These are phyloP conservation scores for Pterocles gutturalis DNA, from an alignment of 2,113 vertebrate genomes.

Conservation along the genomic window DNA sequence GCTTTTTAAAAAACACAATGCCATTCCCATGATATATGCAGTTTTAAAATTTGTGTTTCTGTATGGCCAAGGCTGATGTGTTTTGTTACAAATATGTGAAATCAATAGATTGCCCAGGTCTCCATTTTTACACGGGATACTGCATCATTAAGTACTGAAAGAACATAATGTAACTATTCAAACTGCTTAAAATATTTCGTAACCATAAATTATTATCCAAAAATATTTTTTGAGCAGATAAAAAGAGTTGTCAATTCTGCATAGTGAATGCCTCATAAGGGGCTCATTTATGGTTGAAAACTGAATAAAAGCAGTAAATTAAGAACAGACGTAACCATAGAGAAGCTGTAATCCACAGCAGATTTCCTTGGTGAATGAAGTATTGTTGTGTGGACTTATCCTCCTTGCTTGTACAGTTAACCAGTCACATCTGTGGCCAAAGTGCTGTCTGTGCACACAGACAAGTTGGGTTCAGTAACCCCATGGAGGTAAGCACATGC, in stretches of 20 bases:
- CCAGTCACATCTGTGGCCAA: conserved; percentile 82
- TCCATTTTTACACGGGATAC: conserved; percentile 75
- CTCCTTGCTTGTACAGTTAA: conserved; percentile 86
- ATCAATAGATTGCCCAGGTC: conserved; percentile 73
- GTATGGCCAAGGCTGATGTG: conserved; percentile 59
- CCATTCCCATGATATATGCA: conserved; percentile 70
- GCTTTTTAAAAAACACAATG: conserved; percentile 34
- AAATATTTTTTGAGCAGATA: conserved; percentile 89
- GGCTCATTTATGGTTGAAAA: conserved; percentile 89
- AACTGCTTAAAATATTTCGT: conserved; percentile 84
- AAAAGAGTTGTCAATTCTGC: conserved; percentile 88
- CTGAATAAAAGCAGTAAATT: conserved; percentile 86
- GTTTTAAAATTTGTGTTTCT: conserved; percentile 71
- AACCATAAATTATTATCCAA: conserved; percentile 89
- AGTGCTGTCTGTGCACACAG: conserved; percentile 78
- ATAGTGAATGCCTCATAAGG: conserved; percentile 86
- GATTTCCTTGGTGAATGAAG: conserved; percentile 86
- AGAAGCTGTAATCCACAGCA: conserved; percentile 85
- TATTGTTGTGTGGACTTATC: conserved; percentile 82
- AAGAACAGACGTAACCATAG: conserved; percentile 86
- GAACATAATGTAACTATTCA: conserved; percentile 82
- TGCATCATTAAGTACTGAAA: conserved; percentile 78
- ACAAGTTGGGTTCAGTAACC: conserved; percentile 78
- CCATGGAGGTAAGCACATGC: conserved; percentile 71
- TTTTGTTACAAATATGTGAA: conserved; percentile 78